Base-by-base conservation (phyloP, 2,113 vertebrate genomes). In the Donacobius atricapilla region DNA sequence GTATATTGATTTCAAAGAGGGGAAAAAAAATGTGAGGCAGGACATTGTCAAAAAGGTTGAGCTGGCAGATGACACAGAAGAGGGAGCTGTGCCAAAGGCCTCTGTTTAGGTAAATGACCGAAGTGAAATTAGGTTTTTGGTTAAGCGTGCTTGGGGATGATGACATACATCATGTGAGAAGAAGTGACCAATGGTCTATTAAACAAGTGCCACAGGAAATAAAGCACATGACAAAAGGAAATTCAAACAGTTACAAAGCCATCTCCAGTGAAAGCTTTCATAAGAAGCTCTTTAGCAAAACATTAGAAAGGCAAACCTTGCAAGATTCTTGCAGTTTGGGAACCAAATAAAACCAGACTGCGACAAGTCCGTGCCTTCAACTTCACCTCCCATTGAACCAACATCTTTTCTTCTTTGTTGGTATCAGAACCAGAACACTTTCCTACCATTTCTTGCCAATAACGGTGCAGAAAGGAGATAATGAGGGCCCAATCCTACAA, bases 401-500 rank as follows among this genome's bases (percentile, higher is more conserved):
- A 35, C 13, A 83, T n/a, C 13, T 92, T 83, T 56, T 57, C 37
- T 47, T 89, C 42, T 76, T 77, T 11, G 5, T 30, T 77, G 58
- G 66, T 95, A 89, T 47, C 90, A 85, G 91, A 91, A 90, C 54
- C 61, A 91, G 78, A 87, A 70, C 21, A 56, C 6, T 91, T 88
- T 95, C 83, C 85, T 83, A 83, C 17, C 21, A n/a, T n/a, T 83
- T 77, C 73, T 80, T 93, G 84, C 63, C 87, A 96, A 51, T 22
- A 76, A 24, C 12, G 9, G 84, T 70, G 54, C 50, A 92, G 66
- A 88, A 91, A 90, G 66, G 28, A 96, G 82, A 77, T 50, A 77
- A 77, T 31, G 21, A 40, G 82, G 81, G 71, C 92, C 92, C 94
- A 86, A 92, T 91, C 90, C 82, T 17, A 58, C 85, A 58, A 23